Conservation (phyloP, 1,140 invertebrate genomes). For the Microplitis mediator region DNA sequence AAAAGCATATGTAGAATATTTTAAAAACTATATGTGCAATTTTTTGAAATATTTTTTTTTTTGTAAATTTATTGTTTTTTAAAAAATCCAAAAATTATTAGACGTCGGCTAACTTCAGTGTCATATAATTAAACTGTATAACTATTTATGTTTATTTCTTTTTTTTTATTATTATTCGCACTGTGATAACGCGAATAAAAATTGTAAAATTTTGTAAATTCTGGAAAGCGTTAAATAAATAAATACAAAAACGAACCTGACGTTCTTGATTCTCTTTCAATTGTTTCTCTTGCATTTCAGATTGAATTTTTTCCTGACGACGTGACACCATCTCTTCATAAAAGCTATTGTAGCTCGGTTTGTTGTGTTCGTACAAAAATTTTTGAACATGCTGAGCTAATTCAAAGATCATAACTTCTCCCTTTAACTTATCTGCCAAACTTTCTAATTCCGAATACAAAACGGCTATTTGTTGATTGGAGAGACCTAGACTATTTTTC, state of each 20-base stretch:
- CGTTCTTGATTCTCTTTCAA: conserved; percentile 68
- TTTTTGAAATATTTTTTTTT: too few relatives aligned
- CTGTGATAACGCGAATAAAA: too few relatives aligned
- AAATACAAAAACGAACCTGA: conserved; percentile 38
- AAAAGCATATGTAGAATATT: too few relatives aligned
- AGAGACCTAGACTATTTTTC: conserved; percentile 73
- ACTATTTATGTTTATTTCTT: too few relatives aligned
- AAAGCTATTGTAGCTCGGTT: conserved; percentile 75
- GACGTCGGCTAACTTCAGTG: too few relatives aligned
- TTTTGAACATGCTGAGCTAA: conserved; percentile 72
- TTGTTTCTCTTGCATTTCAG: conserved; percentile 66
- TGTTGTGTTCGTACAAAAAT: conserved; percentile 76
- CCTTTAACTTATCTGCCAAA: conserved; percentile 65
- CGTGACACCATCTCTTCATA: conserved; percentile 83
- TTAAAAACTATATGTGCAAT: too few relatives aligned
- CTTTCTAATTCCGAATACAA: conserved; percentile 66
- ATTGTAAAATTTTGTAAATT: too few relatives aligned
- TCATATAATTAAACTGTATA: too few relatives aligned
- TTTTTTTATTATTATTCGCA: too few relatives aligned
- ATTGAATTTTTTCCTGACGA: conserved; percentile 67
- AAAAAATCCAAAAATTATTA: too few relatives aligned
- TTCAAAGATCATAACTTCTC: conserved; percentile 81
- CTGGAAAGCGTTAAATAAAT: too few relatives aligned
- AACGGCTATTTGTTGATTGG: conserved; percentile 65
- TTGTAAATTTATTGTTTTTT: too few relatives aligned